These are phyloP conservation scores for Drosophila bifasciata DNA, from an alignment of 1,140 invertebrate species.

Conservation along the genomic window DNA sequence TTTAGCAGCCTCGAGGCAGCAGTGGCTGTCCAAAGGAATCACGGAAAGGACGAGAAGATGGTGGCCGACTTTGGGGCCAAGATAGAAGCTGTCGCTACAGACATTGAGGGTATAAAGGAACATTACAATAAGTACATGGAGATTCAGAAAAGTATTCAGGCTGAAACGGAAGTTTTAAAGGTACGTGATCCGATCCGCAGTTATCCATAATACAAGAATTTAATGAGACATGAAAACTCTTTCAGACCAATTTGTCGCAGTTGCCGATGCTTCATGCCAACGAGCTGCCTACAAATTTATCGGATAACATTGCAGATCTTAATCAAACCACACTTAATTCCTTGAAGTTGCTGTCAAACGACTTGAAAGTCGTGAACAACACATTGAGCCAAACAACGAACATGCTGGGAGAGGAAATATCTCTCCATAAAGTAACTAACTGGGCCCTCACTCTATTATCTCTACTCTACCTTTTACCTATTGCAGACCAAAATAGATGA, in stretches of 20 bases:
- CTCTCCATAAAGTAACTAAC: constrained; percentile 59
- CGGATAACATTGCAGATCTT: constrained; percentile 54
- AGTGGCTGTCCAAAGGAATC: constrained; percentile 63
- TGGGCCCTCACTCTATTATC: not conserved
- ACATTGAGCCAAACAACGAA: constrained; percentile 70
- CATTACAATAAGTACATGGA: constrained; percentile 67
- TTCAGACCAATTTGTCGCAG: constrained; percentile 61
- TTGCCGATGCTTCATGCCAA: constrained; percentile 43
- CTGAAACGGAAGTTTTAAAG: constrained; percentile 62
- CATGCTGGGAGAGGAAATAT: constrained; percentile 67
- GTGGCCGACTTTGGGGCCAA: constrained; percentile 82
- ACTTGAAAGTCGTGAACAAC: constrained; percentile 66
- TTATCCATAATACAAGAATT: not conserved
- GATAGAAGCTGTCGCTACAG: constrained; percentile 71
- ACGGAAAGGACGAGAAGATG: constrained; percentile 74
- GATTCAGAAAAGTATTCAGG: constrained; percentile 58
- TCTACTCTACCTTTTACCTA: constrained; percentile 11
- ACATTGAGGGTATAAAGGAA: constrained; percentile 77
- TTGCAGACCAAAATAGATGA: constrained; percentile 72
- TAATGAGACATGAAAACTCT: not conserved
- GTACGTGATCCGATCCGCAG: constrained; percentile 7
- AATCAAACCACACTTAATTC: constrained; percentile 50
- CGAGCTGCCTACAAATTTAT: constrained; percentile 47
- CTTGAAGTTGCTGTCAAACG: constrained; percentile 43
- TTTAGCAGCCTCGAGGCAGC: constrained; percentile 56